phyloP scores from a whole-genome alignment of 2,888 invertebrate species.

The Pristionchus arcanus region DNA sequence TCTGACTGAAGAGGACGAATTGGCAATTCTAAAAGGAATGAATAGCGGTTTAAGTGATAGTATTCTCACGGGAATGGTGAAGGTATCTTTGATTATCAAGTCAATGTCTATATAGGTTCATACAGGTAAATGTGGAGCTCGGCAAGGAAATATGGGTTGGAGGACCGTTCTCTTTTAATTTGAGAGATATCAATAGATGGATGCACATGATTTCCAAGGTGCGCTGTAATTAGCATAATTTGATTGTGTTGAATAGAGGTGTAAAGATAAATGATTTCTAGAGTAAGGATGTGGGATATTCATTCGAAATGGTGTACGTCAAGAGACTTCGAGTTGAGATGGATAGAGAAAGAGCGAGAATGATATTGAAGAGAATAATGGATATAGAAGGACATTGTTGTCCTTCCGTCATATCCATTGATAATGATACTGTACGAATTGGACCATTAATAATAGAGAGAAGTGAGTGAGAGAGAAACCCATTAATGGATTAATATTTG shows the following conservation, averaged over 20 bases:
- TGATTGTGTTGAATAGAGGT: background rate
- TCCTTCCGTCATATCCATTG: slow-evolving; percentile 57
- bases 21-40: slow-evolving; percentile 61
- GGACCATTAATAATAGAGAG: slow-evolving; percentile 40
- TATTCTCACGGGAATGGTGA: slow-evolving; percentile 75
- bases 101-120: slow-evolving; percentile 84
- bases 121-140: slow-evolving; percentile 70
- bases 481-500: background rate
- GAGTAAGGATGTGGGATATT: slow-evolving; percentile 73
- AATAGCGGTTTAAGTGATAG: background rate
- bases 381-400: slow-evolving; percentile 56
- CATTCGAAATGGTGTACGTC: slow-evolving; percentile 89
- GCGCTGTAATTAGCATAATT: slow-evolving; percentile 26
- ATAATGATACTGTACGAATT: slow-evolving; percentile 49
- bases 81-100: slow-evolving; percentile 84
- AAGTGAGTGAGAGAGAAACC: background rate
- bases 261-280: background rate
- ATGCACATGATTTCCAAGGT: slow-evolving; percentile 83
- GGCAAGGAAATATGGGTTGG: slow-evolving; percentile 88
- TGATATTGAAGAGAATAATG: slow-evolving; percentile 59
- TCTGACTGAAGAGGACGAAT: slow-evolving; percentile 67
- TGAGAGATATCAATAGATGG: slow-evolving; percentile 95
- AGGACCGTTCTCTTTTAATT: slow-evolving; percentile 96
- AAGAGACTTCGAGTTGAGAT: slow-evolving; percentile 89
- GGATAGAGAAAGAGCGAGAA: slow-evolving; percentile 85